These are phyloP conservation scores for Dasysyrphus tricinctus DNA, from an alignment of 2,888 invertebrate species.

Conservation along the genomic window DNA sequence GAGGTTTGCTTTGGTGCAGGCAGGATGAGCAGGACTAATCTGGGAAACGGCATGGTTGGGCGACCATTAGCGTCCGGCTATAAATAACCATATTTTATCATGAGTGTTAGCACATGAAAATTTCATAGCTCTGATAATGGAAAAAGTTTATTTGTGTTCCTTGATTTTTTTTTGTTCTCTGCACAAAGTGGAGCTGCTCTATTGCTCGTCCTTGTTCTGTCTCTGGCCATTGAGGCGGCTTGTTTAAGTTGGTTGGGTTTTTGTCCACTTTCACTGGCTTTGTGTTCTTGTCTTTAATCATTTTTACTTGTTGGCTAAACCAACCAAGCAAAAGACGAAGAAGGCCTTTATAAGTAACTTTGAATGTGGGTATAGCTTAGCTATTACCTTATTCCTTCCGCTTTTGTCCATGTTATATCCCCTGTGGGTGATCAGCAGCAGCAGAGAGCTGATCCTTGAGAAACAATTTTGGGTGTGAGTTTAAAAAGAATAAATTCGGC, in stretches of 20 bases:
- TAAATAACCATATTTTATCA: conserved; percentile 77
- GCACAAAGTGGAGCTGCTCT: not conserved
- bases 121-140: conserved; percentile 77
- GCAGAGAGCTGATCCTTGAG: conserved; percentile 41
- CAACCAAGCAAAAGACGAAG: conserved; percentile 9
- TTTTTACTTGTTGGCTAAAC: conserved; percentile 69
- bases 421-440: conserved; percentile 19
- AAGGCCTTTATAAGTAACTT: conserved; percentile 28
- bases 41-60: conserved; percentile 24
- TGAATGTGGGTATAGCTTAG: conserved; percentile 10
- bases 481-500: conserved; percentile 43
- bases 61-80: conserved; percentile 74
- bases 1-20: conserved; percentile 4
- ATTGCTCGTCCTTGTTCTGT: not conserved
- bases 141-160: conserved; percentile 76
- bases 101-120: conserved; percentile 76
- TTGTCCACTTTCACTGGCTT: conserved; percentile 27
- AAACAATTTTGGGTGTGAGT: conserved; percentile 55
- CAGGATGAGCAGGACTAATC: conserved; percentile 25
- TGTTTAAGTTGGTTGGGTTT: conserved; percentile 53
- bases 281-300: conserved; percentile 68
- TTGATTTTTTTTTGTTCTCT: conserved; percentile 3
- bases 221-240: conserved; percentile 35
- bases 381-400: conserved; percentile 34
- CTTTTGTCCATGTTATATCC: conserved; percentile 15